Base-by-base conservation (phyloP, 2,797 vertebrate species). In the Acipenser oxyrinchus region DNA sequence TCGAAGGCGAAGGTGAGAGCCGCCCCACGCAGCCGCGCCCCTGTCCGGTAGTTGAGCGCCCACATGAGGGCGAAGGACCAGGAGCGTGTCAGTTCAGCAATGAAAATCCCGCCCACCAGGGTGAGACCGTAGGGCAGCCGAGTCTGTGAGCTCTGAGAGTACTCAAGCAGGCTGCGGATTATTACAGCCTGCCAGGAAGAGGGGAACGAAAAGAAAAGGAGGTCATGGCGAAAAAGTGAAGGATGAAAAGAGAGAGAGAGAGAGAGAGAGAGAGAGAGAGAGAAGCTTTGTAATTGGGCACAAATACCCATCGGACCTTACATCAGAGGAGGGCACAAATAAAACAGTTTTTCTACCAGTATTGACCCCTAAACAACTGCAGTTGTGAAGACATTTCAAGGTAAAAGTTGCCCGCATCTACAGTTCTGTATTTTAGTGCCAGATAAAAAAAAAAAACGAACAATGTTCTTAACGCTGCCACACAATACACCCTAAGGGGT, bases 11-110 rank as follows among this genome's bases (percentile, higher is more conserved):
- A 82, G 3, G 86, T 83, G 18, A 93, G 90, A 5, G 83, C 83
- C 1, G 91, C 92, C 63, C 89, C 92, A 3, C 89, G 81, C 62
- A 93, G 82, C 23, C 92, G 89, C 15, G 88, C 73, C 10, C 88
- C 90, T 0, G 92, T 93, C 72, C 91, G 90, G 76, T 91, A 93
- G 85, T 87, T 93, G 76, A 93, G 72, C 8, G 88, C 84, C 90
- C 90, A 93, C 82, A 87, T 87, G 63, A 93, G 78, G 7, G 84
- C 86, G 75, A 91, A 68, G 58, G 86, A 86, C 91, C 91, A 93
- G 67, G 92, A 93, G 68, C 88, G 90, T 15, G 84, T 78, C 70
- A 92, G 73, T 66, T 93, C 92, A 72, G 74, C 82, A 64, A 86
- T 71, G 77, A 91, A 89, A 69, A 93, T 82, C 64, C 89, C 90